A percentile compares a stretch with the other conserved stretches of the same genome.
phyloP scores from a whole-genome alignment of 2,113 vertebrate genomes.

The Halcyon malimbica region DNA sequence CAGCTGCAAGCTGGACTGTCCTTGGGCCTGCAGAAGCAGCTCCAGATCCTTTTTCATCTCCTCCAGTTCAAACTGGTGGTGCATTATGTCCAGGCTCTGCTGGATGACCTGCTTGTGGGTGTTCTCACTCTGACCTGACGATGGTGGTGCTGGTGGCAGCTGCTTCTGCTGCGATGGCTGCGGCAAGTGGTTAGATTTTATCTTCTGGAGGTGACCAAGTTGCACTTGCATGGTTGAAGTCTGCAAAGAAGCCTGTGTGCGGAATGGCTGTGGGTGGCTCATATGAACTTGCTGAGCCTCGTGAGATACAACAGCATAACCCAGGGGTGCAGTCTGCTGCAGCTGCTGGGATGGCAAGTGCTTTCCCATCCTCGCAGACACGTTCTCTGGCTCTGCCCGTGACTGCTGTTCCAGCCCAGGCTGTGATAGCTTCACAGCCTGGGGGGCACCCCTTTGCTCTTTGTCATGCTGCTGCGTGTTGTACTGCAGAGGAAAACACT shows the following conservation, averaged over 20 bases:
- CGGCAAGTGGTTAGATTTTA: slow-evolving; percentile 56
- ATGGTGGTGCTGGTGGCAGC: not conserved
- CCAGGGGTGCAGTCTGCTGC: slow-evolving; percentile 68
- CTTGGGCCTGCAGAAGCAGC: slow-evolving; percentile 79
- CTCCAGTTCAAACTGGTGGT: slow-evolving; percentile 79
- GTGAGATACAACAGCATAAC: slow-evolving; percentile 7
- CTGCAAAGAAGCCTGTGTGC: slow-evolving; percentile 58
- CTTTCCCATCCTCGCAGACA: slow-evolving; percentile 49
- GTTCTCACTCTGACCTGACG: slow-evolving; percentile 30
- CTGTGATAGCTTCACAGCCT: slow-evolving; percentile 59
- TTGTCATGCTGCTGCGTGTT: slow-evolving; percentile 63
- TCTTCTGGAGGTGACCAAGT: slow-evolving; percentile 72
- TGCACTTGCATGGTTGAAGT: slow-evolving; percentile 71
- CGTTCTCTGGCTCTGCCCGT: not conserved
- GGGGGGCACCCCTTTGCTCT: slow-evolving; percentile 47
- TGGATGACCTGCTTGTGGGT: slow-evolving; percentile 72
- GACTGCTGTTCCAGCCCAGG: slow-evolving; percentile 65
- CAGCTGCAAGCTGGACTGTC: slow-evolving; percentile 77
- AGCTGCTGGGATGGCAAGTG: slow-evolving; percentile 72
- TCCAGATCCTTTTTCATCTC: slow-evolving; percentile 83
- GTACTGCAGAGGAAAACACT: slow-evolving; percentile 66
- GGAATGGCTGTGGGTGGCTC: slow-evolving; percentile 42
- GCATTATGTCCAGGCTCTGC: slow-evolving; percentile 78
- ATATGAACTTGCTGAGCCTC: slow-evolving; percentile 60
- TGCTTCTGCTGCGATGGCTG: slow-evolving; percentile 54